Conservation (phyloP, 2,797 vertebrate species). For the Pipistrellus pipistrellus region DNA sequence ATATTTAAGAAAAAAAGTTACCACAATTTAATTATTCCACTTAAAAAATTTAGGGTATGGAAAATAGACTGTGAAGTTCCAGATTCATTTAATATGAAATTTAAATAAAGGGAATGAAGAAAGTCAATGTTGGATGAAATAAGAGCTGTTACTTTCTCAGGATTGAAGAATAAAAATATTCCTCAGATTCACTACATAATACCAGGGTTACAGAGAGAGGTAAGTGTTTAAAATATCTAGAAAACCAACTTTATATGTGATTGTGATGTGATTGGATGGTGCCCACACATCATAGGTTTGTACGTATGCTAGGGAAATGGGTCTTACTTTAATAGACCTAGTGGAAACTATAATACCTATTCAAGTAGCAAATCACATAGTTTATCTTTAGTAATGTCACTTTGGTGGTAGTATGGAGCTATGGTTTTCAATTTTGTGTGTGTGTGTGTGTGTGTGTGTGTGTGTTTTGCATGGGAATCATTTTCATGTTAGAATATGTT, state of each 20-base stretch:
- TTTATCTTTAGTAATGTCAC: background rate
- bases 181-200: background rate
- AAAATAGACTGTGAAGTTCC: background rate
- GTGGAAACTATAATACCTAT: background rate
- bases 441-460: too few relatives aligned
- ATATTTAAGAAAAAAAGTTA: background rate
- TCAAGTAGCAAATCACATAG: background rate
- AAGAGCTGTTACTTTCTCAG: background rate
- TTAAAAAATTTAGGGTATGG: background rate
- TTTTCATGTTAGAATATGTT: background rate
- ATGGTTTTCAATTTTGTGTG: background rate
- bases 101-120: background rate
- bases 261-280: accelerated
- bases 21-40: background rate
- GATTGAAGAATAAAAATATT: background rate
- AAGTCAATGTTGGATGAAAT: background rate
- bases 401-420: background rate
- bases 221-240: background rate
- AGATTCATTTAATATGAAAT: background rate
- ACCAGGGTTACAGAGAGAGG: background rate
- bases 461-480: background rate
- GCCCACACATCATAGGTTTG: background rate
- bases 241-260: background rate
- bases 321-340: background rate
- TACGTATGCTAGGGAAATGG: background rate